Conservation (phyloP, 37 sponge, comb jelly and placozoan species). For the Axinella damicornis region DNA sequence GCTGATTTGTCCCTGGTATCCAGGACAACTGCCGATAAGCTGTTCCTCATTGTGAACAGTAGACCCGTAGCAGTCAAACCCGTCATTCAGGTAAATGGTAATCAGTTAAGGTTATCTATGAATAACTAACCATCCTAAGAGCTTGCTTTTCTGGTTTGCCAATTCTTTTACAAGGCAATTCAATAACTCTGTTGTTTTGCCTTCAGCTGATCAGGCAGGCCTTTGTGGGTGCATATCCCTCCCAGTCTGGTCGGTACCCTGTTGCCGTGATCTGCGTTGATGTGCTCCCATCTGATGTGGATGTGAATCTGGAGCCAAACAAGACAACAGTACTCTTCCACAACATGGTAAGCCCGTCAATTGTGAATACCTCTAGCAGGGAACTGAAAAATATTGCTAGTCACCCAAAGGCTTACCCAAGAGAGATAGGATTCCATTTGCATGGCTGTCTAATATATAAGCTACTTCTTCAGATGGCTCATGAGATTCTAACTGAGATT, state of each 20-base stretch:
- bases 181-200: not conserved
- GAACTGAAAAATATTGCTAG: too few relatives aligned
- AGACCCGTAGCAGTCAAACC: conserved; percentile 59
- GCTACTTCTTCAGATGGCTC: too few relatives aligned
- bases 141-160: not conserved
- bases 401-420: too few relatives aligned
- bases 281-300: conserved; percentile 46
- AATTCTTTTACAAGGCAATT: not conserved
- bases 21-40: conserved; percentile 44
- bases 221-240: conserved; percentile 25
- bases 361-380: too few relatives aligned
- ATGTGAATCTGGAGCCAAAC: conserved; percentile 79
- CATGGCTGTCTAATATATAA: not conserved
- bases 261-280: conserved; percentile 38
- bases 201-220: conserved; percentile 41
- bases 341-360: conserved; percentile 39
- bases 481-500: too few relatives aligned
- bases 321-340: conserved; percentile 61
- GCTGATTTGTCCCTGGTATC: conserved; percentile 21
- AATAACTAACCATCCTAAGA: too few relatives aligned
- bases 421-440: too few relatives aligned
- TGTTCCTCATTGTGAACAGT: conserved; percentile 65
- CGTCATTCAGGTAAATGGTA: conserved; percentile 62
- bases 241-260: conserved; percentile 42
- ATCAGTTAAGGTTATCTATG: too few relatives aligned